Evolutionary conservation across 2,113 vertebrate species (phyloP).

Genomic region (Sylvietta virens): DNA sequence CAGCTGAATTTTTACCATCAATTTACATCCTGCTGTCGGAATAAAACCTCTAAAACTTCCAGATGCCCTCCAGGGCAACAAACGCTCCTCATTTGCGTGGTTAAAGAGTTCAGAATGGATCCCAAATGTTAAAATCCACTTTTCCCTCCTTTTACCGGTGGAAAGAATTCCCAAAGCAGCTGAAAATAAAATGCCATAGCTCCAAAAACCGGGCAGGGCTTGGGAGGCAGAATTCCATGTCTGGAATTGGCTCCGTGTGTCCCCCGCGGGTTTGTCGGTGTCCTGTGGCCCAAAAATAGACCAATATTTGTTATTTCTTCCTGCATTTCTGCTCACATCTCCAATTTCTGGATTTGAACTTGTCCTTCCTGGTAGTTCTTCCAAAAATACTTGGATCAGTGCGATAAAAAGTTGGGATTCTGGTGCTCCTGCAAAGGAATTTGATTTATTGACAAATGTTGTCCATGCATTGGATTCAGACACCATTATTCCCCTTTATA

Average conservation of each 20-base stretch:
- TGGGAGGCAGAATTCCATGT: too few species aligned
- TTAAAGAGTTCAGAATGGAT: background rate
- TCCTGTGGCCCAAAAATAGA: fast-evolving
- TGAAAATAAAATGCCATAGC: background rate
- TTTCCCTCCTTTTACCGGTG: background rate
- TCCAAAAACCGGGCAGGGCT: background rate
- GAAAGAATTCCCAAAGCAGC: background rate
- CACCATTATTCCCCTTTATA: background rate
- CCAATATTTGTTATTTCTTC: background rate
- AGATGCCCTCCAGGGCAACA: fast-evolving
- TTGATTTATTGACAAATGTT: background rate
- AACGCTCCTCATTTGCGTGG: fast-evolving
- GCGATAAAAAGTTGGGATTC: fast-evolving
- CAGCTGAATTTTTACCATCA: fast-evolving
- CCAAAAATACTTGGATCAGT: background rate
- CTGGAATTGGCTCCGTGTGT: background rate
- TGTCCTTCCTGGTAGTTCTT: background rate
- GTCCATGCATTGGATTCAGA: fast-evolving
- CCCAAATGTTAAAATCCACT: background rate
- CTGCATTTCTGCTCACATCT: fast-evolving
- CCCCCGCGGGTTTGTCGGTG: fast-evolving
- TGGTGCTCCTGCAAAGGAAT: fast-evolving
- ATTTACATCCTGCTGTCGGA: fast-evolving
- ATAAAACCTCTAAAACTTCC: background rate
- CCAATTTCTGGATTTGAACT: background rate